A percentile compares a stretch with the other conserved stretches of the same genome.
Evolutionary conservation across 2,888 invertebrate species (phyloP).

Genomic region (Acanthosepion pharaonis): DNA sequence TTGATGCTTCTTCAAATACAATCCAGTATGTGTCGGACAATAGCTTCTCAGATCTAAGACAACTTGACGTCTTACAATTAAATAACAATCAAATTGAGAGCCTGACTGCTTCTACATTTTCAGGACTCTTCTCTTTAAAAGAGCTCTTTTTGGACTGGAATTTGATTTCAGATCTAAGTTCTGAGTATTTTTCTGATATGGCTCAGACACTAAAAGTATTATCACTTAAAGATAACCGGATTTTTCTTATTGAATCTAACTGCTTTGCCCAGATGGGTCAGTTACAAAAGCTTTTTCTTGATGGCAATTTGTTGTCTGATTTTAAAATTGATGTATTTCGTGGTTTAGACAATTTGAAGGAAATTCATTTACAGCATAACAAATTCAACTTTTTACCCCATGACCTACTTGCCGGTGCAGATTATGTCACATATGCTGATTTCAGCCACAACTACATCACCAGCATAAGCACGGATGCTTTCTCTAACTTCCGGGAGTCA

Average conservation of each 20-base stretch:
- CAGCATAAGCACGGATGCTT: neutral
- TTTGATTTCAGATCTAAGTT: neutral
- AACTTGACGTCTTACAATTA: neutral
- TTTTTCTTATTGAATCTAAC: slow-evolving; percentile 35
- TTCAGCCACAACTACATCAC: slow-evolving; percentile 33
- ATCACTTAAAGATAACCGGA: slow-evolving; percentile 2
- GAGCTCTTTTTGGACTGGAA: neutral
- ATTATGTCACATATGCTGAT: neutral
- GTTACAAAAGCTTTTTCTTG: neutral
- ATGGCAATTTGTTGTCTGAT: neutral
- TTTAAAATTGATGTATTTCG: slow-evolving; percentile 6
- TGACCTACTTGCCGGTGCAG: neutral
- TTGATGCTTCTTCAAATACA: slow-evolving; percentile 8
- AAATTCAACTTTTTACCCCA: slow-evolving; percentile 34
- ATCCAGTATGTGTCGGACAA: neutral
- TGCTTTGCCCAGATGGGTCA: neutral
- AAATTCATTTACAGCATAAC: slow-evolving; percentile 15
- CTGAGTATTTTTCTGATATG: neutral
- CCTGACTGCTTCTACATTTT: neutral
- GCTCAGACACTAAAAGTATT: neutral
- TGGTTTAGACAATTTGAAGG: neutral
- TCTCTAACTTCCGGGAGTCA: slow-evolving; percentile 3
- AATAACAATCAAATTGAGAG: slow-evolving; percentile 25
- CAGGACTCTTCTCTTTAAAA: neutral
- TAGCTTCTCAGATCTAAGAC: neutral